These are phyloP conservation scores for Epinotia ramella DNA, from an alignment of 2,888 invertebrate genomes.

Conservation along the genomic window DNA sequence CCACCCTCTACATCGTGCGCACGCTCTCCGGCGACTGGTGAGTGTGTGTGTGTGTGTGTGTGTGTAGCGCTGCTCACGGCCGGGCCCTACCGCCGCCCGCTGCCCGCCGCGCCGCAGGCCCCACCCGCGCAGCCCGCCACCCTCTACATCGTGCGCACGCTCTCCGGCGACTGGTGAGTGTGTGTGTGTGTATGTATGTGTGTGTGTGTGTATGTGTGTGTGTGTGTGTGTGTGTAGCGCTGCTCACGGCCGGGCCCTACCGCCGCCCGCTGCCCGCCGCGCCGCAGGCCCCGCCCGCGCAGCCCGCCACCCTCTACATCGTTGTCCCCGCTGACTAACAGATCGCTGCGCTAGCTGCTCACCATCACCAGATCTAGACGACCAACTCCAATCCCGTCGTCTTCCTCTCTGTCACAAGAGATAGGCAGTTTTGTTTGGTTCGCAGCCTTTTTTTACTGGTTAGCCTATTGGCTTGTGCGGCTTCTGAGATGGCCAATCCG, in stretches of 20 bases:
- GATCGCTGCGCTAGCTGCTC: too few species aligned
- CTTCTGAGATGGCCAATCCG: too few species aligned
- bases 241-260: conserved; percentile 66
- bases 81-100: conserved; percentile 76
- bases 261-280: conserved; percentile 78
- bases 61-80: conserved; percentile 67
- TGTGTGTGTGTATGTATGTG: too few species aligned
- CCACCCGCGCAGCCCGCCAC: conserved; percentile 72
- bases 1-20: conserved; percentile 79
- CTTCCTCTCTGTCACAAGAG: too few species aligned
- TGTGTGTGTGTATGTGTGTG: conserved; percentile 21
- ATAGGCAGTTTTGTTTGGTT: too few species aligned
- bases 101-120: conserved; percentile 78
- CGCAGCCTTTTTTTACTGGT: too few species aligned
- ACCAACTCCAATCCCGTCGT: too few species aligned
- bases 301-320: conserved; percentile 76
- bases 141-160: conserved; percentile 81
- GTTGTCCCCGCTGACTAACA: too few species aligned
- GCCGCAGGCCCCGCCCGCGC: conserved; percentile 76
- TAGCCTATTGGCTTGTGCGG: too few species aligned
- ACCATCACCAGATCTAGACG: too few species aligned
- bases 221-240: too few species aligned
- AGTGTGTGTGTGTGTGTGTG: conserved; percentile 62
- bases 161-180: conserved; percentile 79
- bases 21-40: conserved; percentile 81